A percentile compares a stretch with the other conserved stretches of the same genome.
Evolutionary conservation across 2,888 invertebrate genomes (phyloP).

Genomic region (Drosophila anomalata): DNA sequence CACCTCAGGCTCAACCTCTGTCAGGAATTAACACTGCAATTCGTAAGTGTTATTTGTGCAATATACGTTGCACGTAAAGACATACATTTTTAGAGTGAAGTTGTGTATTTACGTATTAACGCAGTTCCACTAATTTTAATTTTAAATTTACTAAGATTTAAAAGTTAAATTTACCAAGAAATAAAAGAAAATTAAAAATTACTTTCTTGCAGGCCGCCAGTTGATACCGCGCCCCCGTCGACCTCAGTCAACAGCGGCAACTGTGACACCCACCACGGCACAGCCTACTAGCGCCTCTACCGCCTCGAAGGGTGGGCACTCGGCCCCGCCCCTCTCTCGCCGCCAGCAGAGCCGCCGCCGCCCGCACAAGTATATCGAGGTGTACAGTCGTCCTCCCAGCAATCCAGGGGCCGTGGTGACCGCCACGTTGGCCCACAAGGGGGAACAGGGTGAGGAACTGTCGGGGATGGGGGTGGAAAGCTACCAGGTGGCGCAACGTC

Average conservation of each 20-base stretch:
- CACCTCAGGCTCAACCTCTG: conserved; percentile 2
- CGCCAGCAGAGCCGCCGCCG: conserved; percentile 77
- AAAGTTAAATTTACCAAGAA: too few relatives aligned
- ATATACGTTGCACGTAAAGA: too few relatives aligned
- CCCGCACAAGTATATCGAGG: conserved; percentile 78
- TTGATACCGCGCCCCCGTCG: conserved; percentile 64
- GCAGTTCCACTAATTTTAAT: too few relatives aligned
- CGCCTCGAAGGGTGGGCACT: conserved; percentile 8
- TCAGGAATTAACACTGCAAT: neutral
- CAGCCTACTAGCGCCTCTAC: neutral
- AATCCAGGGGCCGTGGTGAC: conserved; percentile 35
- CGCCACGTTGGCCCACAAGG: conserved; percentile 52
- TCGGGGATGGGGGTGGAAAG: conserved; percentile 84
- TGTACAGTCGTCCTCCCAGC: conserved; percentile 79
- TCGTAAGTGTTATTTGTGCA: neutral
- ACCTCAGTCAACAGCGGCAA: conserved; percentile 68
- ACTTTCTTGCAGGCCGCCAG: conserved; percentile 55
- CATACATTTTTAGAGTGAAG: too few relatives aligned
- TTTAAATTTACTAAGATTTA: too few relatives aligned
- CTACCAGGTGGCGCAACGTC: conserved; percentile 67
- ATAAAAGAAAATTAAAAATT: too few relatives aligned
- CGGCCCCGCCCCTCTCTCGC: conserved; percentile 53
- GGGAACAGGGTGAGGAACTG: conserved; percentile 86
- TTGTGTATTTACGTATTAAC: too few relatives aligned
- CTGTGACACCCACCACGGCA: conserved; percentile 42